Conservation (phyloP, 2,888 invertebrate species). For the Cistogaster globosa region DNA sequence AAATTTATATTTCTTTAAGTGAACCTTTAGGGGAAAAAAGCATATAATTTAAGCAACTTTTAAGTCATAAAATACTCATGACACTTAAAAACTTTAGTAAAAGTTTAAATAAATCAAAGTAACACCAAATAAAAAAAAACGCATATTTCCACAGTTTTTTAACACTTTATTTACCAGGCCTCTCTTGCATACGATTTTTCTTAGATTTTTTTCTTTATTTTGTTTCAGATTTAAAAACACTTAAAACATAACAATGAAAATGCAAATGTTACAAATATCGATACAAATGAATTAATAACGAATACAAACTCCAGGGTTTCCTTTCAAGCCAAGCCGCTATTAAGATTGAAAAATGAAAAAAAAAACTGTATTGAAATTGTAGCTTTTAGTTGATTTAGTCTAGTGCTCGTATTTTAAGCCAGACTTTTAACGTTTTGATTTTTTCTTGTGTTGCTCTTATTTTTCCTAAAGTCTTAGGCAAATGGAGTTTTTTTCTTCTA, state of each 20-base stretch:
- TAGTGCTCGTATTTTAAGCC: slow-evolving; percentile 42
- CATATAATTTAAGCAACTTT: slow-evolving; percentile 52
- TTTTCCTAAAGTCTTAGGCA: slow-evolving; percentile 61
- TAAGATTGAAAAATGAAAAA: slow-evolving; percentile 4
- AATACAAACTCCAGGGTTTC: slow-evolving; percentile 68
- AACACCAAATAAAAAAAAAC: slow-evolving; percentile 52
- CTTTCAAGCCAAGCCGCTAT: slow-evolving; percentile 65
- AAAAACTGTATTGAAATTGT: slow-evolving; percentile 52
- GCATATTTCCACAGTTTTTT: slow-evolving; percentile 23
- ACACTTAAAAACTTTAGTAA: slow-evolving; percentile 53
- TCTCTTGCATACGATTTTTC: not conserved
- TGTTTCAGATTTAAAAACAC: slow-evolving; percentile 30
- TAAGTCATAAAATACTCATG: slow-evolving; percentile 12
- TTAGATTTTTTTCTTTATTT: not conserved
- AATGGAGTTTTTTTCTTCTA: slow-evolving; percentile 41
- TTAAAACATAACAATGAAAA: slow-evolving; percentile 62
- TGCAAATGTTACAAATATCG: slow-evolving; percentile 71
- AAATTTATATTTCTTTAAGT: not conserved
- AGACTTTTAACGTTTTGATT: slow-evolving; percentile 51
- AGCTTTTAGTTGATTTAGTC: slow-evolving; percentile 17
- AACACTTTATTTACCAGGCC: slow-evolving; percentile 5
- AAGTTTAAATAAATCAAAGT: slow-evolving; percentile 69
- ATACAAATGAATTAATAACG: slow-evolving; percentile 71
- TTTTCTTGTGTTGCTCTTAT: slow-evolving; percentile 25
- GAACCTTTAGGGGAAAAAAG: slow-evolving; percentile 48